A percentile compares a stretch with the other conserved stretches of the same genome.
These are phyloP conservation scores for Leucophenga varia DNA, from an alignment of 1,140 invertebrate species.

Conservation along the genomic window DNA sequence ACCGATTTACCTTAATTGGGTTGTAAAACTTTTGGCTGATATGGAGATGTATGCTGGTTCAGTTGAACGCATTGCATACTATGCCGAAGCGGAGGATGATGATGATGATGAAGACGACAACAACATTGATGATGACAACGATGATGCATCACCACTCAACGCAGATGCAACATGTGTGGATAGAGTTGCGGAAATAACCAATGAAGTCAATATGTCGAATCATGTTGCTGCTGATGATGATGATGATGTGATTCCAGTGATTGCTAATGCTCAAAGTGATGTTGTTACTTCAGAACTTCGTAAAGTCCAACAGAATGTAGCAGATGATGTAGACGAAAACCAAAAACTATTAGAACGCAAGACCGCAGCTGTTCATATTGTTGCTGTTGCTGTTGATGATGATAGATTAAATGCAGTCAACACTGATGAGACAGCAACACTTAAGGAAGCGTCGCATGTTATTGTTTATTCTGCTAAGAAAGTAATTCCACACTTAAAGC, in stretches of 20 bases:
- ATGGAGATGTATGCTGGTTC: slow-evolving; percentile 79
- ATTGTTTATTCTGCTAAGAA: too few species aligned
- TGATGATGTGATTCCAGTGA: too few species aligned
- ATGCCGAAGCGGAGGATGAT: slow-evolving; percentile 44
- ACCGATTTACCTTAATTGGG: slow-evolving; percentile 79
- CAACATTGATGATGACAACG: slow-evolving; percentile 1
- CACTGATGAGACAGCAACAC: slow-evolving; percentile 12
- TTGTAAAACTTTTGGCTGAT: slow-evolving; percentile 77
- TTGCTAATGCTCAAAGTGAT: too few species aligned
- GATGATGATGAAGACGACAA: slow-evolving; percentile 4
- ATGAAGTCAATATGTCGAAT: slow-evolving; percentile 42
- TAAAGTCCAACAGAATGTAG: too few species aligned
- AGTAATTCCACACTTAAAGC: too few species aligned
- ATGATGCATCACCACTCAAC: slow-evolving; percentile 2
- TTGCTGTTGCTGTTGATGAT: slow-evolving; percentile 25
- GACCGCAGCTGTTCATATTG: too few species aligned
- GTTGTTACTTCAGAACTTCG: too few species aligned
- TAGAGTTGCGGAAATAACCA: slow-evolving; percentile 28
- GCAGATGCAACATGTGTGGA: background rate
- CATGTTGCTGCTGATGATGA: too few species aligned
- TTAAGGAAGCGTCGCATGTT: background rate
- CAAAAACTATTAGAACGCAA: too few species aligned
- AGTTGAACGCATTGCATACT: slow-evolving; percentile 70
- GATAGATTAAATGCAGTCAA: slow-evolving; percentile 51
- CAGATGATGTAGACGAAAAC: too few species aligned